phyloP scores from a whole-genome alignment of 2,888 invertebrate genomes.

The Notodonta dromedarius region DNA sequence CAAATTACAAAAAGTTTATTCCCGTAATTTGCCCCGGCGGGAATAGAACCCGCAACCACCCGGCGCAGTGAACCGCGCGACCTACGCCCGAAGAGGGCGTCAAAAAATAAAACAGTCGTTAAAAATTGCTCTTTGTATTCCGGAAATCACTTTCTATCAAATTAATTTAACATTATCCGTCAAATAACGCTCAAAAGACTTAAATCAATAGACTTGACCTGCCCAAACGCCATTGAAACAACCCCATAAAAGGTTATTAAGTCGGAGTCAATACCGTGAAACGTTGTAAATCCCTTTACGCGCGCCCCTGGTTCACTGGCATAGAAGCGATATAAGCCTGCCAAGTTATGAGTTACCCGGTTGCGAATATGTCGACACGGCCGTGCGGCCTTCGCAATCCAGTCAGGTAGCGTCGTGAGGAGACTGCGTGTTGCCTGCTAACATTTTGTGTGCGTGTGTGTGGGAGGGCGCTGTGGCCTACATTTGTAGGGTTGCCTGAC shows the following conservation, averaged over 20 bases:
- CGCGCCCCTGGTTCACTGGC: conserved; percentile 35
- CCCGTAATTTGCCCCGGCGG: too few relatives aligned
- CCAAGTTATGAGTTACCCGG: conserved; percentile 44
- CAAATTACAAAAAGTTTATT: too few relatives aligned
- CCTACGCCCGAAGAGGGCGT: too few relatives aligned
- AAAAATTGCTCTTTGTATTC: too few relatives aligned
- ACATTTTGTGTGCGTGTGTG: conserved; percentile 31
- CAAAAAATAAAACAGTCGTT: too few relatives aligned
- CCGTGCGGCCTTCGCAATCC: conserved; percentile 38
- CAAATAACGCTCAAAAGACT: background rate
- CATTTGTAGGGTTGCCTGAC: conserved; percentile 48
- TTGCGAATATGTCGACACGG: conserved; percentile 30
- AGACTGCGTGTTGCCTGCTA: conserved; percentile 21
- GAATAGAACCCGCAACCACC: too few relatives aligned
- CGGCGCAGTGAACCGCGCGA: too few relatives aligned
- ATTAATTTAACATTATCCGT: too few relatives aligned
- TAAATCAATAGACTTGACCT: conserved; percentile 35
- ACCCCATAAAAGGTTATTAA: conserved; percentile 24
- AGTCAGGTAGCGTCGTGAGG: conserved; percentile 44
- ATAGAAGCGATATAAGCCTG: conserved; percentile 30
- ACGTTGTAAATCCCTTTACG: conserved; percentile 27
- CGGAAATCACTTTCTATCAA: too few relatives aligned
- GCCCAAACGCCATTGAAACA: conserved; percentile 28
- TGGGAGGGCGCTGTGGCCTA: conserved; percentile 56
- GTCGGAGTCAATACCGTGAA: conserved; percentile 22